Base-by-base conservation (phyloP, 2,797 vertebrate species). In the Acipenser transmontanus region DNA sequence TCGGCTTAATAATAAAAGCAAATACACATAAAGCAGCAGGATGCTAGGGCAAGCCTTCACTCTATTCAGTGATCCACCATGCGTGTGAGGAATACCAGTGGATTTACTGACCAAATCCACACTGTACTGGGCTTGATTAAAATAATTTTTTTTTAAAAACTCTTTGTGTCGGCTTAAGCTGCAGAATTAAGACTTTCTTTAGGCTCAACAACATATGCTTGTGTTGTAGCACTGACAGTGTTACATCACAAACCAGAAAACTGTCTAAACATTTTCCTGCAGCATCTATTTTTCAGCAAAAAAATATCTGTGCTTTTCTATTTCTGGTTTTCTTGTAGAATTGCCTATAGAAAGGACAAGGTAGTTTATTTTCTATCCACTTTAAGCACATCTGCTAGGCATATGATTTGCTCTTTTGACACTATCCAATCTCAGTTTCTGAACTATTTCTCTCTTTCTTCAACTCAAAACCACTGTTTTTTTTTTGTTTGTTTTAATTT, bases 61-160 rank as follows among this genome's bases (percentile, higher is more conserved):
- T 6, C n/a, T 54, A 54, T 54, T 54, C 52, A 9, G 4, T n/a
- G 7, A 6, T n/a, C 52, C 52, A 54, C 52, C 52, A 54, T 9
- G 52, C 52, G 7, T 54, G 52, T n/a, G 6, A 54, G 6, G 52
- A 54, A 54, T 54, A 54, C 52, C 4, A 54, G 52, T 54, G 6
- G 52, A 6, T 54, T 54, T 3, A 54, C 52, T 54, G 52, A 54
- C 52, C 52, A 54, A 54, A 54, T 54, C 52, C 52, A 54, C 52
- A 54, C 52, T 54, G n/a, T 54, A n/a, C 52, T 54, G 52, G 52
- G 52, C n/a, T 54, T 54, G 8, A 54, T 54, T 54, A 54, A 54
- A 54, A 12, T 8, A 54, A 54, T 12, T 54, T 8, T n/a, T n/a
- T n/a, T n/a, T n/a, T n/a, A 17, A 17, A 17, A 17, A 17, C 17